These are phyloP conservation scores for Hephaestus fuliginosus DNA, from an alignment of 2,797 vertebrate genomes.

Conservation along the genomic window DNA sequence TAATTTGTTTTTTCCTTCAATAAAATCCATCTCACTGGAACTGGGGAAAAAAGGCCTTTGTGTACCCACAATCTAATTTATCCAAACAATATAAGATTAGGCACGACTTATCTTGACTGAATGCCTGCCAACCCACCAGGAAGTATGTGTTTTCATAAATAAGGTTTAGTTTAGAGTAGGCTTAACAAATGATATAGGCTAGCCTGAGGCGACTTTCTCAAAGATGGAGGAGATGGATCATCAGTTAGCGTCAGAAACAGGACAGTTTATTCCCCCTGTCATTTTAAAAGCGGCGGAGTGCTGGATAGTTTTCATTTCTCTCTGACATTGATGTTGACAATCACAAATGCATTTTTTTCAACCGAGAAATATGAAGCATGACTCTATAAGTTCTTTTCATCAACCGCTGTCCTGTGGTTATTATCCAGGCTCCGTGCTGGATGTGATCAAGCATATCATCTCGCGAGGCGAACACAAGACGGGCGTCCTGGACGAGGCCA, in stretches of 20 bases:
- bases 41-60: slow-evolving; percentile 19
- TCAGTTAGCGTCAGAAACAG: slow-evolving; percentile 25
- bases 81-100: slow-evolving; percentile 54
- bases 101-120: slow-evolving; percentile 44
- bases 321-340: slow-evolving; percentile 16
- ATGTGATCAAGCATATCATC: slow-evolving; percentile 98
- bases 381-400: neutral
- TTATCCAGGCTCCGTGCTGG: slow-evolving; percentile 93
- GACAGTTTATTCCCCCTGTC: neutral
- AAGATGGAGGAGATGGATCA: slow-evolving; percentile 17
- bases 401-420: slow-evolving; percentile 24
- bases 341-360: slow-evolving; percentile 8
- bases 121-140: slow-evolving; percentile 43
- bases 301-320: slow-evolving; percentile 16
- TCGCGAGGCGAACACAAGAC: slow-evolving; percentile 96
- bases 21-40: slow-evolving; percentile 34
- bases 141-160: slow-evolving; percentile 64
- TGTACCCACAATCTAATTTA: slow-evolving; percentile 59
- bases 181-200: slow-evolving; percentile 20
- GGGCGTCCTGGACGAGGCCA: slow-evolving; percentile 95
- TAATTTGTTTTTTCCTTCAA: slow-evolving; percentile 32
- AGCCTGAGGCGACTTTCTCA: slow-evolving; percentile 40
- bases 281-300: neutral
- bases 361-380: slow-evolving; percentile 7
- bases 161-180: slow-evolving; percentile 35